These are phyloP conservation scores for Lepeophtheirus salmonis DNA, from an alignment of 1,140 invertebrate species.

Conservation along the genomic window DNA sequence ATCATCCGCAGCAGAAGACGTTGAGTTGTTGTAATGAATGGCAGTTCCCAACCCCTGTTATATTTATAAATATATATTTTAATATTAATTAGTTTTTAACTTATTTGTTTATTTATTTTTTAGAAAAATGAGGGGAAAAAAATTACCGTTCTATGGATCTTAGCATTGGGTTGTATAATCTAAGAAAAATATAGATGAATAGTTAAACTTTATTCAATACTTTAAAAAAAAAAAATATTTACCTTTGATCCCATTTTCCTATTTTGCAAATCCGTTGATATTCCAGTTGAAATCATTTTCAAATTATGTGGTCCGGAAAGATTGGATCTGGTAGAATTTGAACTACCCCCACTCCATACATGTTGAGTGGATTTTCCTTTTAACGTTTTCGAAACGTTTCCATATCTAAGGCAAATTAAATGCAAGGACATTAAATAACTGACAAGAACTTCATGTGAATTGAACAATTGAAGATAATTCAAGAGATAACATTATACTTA, in stretches of 20 bases:
- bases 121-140: background rate
- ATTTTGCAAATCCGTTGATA: background rate
- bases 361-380: background rate
- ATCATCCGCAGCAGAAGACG: background rate
- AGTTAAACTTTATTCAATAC: background rate
- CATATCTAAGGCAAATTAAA: no score
- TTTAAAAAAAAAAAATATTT: background rate
- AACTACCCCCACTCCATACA: background rate
- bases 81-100: background rate
- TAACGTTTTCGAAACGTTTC: background rate
- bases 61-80: background rate
- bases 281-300: background rate
- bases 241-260: background rate
- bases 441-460: no score
- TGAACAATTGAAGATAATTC: background rate
- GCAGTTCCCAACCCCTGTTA: background rate
- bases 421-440: no score
- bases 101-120: background rate
- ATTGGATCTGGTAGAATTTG: background rate
- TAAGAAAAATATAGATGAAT: conserved; percentile 1
- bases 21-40: background rate
- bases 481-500: background rate
- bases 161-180: background rate
- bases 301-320: background rate
- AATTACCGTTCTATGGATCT: background rate